Evolutionary conservation across 1,140 invertebrate species (phyloP).

Genomic region (fruit fly (Drosophila melanogaster)): Release_6_plus_ISO1_MT NT_037436.4:9593501-9594000

Average conservation of each 20-base stretch:
- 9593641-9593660: conserved; percentile 80
- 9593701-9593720: conserved; percentile 92
- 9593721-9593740: conserved; percentile 93
- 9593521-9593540: conserved; percentile 66
- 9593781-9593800: not conserved
- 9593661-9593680: conserved; percentile 81
- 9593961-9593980: conserved; percentile 50
- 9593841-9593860: conserved; percentile 6
- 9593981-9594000: conserved; percentile 32
- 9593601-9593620: conserved; percentile 62
- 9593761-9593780: conserved; percentile 93
- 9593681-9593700: conserved; percentile 91
- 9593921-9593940: conserved; percentile 46
- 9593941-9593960: conserved; percentile 7
- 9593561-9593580: conserved; percentile 40
- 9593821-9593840: conserved; percentile 7
- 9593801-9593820: conserved; percentile 40
- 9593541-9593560: conserved; percentile 49
- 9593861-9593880: conserved; percentile 47
- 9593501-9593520: conserved; percentile 68
- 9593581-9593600: conserved; percentile 49
- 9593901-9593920: conserved; percentile 29
- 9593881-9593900: conserved; percentile 45
- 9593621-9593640: conserved; percentile 75
- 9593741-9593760: conserved; percentile 92